Percentiles rank a stretch among this genome's conserved stretches.
Evolutionary conservation across 2,888 invertebrate genomes (phyloP).

Genomic region (Xestia sexstrigata): DNA sequence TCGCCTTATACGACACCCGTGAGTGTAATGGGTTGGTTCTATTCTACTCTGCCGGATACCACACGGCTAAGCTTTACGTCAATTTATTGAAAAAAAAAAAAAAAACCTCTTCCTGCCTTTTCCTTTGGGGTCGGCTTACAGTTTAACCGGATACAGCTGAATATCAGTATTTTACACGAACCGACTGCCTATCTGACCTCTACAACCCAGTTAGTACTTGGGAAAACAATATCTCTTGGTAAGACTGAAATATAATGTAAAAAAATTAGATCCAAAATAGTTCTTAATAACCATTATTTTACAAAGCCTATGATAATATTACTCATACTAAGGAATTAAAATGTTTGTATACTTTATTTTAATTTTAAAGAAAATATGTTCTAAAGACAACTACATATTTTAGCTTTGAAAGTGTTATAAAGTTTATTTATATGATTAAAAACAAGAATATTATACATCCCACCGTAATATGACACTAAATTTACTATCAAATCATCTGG

Average conservation of each 20-base stretch:
- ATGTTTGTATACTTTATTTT: background rate
- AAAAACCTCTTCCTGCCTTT: too few relatives aligned
- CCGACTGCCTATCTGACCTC: background rate
- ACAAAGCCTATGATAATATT: constrained; percentile 14
- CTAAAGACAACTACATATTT: constrained; percentile 1
- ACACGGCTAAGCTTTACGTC: too few relatives aligned
- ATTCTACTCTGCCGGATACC: too few relatives aligned
- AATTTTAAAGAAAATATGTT: constrained; percentile 28
- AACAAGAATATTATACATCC: constrained; percentile 8
- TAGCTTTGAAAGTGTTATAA: background rate
- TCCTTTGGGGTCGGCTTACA: background rate
- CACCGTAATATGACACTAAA: constrained; percentile 24
- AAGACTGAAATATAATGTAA: constrained; percentile 12
- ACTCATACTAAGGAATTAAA: constrained; percentile 8
- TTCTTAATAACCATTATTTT: constrained; percentile 23
- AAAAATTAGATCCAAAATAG: background rate
- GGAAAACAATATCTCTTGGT: background rate
- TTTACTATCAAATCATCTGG: background rate
- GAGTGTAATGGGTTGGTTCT: too few relatives aligned
- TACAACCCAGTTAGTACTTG: background rate
- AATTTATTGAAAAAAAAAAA: too few relatives aligned
- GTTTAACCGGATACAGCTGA: background rate
- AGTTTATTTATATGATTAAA: background rate
- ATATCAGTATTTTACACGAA: background rate
- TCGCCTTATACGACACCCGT: too few relatives aligned